phyloP scores from a whole-genome alignment of 2,888 invertebrate species.

The Oasisia sp. region DNA sequence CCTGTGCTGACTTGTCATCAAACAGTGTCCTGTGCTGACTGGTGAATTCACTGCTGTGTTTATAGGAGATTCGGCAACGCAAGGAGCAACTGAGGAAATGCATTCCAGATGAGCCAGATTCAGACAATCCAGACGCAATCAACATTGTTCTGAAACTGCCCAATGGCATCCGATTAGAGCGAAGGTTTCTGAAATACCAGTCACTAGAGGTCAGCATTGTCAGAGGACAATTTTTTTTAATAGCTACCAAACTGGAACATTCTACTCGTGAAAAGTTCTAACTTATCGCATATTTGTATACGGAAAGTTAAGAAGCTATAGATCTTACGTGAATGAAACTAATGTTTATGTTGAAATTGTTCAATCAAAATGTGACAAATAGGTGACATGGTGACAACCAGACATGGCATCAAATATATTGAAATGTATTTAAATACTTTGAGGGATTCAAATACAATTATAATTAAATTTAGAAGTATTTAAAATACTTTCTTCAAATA shows the following conservation, averaged over 20 bases:
- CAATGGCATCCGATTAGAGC: conserved; percentile 85
- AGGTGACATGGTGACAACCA: no score
- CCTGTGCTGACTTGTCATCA: neutral
- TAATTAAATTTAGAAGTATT: no score
- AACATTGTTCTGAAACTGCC: conserved; percentile 92
- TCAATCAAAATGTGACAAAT: neutral
- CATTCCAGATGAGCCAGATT: conserved; percentile 76
- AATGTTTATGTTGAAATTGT: neutral
- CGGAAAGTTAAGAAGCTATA: neutral
- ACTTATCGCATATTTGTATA: no score
- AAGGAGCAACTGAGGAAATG: conserved; percentile 65
- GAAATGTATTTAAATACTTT: no score
- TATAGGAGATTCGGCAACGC: conserved; percentile 62
- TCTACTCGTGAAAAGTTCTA: neutral
- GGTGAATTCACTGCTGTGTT: neutral
- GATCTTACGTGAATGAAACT: neutral
- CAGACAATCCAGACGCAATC: conserved; percentile 77
- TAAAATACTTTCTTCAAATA: no score
- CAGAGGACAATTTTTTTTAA: conserved; percentile 71
- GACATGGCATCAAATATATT: no score
- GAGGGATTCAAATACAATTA: no score
- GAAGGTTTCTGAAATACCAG: conserved; percentile 84
- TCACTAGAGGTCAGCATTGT: conserved; percentile 80
- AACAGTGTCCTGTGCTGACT: neutral
- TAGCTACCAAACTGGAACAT: neutral